Evolutionary conservation across 2,888 invertebrate genomes (phyloP).

Genomic region (Maniola hyperantus): DNA sequence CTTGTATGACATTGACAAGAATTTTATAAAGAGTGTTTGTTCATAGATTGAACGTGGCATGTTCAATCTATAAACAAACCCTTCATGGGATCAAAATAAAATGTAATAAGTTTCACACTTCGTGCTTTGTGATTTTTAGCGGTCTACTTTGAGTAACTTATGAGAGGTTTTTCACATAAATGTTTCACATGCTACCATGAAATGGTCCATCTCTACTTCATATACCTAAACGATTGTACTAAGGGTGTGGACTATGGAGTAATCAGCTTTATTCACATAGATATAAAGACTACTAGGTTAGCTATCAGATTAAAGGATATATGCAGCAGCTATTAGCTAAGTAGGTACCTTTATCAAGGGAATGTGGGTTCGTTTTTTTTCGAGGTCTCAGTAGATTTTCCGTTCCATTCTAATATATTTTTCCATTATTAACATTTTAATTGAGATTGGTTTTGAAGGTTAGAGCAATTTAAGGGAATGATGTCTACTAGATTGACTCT

Average conservation of each 20-base stretch:
- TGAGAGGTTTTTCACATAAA: no score
- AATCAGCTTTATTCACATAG: not conserved
- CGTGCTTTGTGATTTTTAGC: no score
- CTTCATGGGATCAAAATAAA: no score
- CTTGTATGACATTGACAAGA: no score
- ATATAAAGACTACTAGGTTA: not conserved
- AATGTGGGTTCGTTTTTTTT: constrained; percentile 15
- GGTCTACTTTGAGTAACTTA: no score
- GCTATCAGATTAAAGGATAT: not conserved
- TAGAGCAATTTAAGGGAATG: constrained; percentile 1
- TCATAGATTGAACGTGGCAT: no score
- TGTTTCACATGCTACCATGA: no score
- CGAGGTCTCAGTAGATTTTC: constrained; percentile 2
- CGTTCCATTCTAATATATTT: not conserved
- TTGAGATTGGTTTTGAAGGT: not conserved
- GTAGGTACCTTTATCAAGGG: not conserved
- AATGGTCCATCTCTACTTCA: not conserved
- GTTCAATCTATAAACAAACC: no score
- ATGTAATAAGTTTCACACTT: no score
- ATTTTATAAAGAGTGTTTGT: no score
- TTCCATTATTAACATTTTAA: not conserved
- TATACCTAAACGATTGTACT: constrained; percentile 14
- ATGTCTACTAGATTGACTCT: not conserved
- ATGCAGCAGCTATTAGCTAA: not conserved
- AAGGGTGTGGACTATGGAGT: not conserved